Conservation (phyloP, 2,113 vertebrate species). For the Zosterops borbonicus region DNA sequence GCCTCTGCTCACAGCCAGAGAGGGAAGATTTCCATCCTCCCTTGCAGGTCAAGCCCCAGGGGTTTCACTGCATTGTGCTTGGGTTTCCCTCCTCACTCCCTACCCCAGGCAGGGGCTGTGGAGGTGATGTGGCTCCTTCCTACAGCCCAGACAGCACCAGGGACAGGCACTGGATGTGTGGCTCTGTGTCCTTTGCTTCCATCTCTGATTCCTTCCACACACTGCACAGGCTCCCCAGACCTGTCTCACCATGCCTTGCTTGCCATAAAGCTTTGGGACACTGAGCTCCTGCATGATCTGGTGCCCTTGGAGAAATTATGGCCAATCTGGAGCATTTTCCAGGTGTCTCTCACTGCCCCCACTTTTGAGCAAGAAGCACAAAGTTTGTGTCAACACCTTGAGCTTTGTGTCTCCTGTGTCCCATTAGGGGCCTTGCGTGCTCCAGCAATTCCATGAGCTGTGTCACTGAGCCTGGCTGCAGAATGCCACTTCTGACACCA, state of each 20-base stretch:
- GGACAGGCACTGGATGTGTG: neutral
- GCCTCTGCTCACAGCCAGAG: neutral
- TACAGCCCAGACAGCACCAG: neutral
- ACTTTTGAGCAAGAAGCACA: neutral
- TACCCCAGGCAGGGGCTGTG: neutral
- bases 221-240: neutral
- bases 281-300: neutral
- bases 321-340: neutral
- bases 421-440: accelerated
- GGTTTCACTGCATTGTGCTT: accelerated
- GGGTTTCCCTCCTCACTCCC: neutral
- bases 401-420: neutral
- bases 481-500: neutral
- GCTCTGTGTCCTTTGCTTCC: neutral
- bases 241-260: neutral
- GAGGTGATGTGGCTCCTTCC: neutral
- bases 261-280: neutral
- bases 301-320: neutral
- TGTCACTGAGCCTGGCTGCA: neutral
- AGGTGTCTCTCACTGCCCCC: neutral
- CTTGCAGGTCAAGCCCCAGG: neutral
- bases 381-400: neutral
- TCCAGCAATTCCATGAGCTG: neutral
- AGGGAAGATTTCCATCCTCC: neutral
- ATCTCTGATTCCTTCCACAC: neutral